phyloP scores from a whole-genome alignment of 2,113 vertebrate species.

The Ctenomys sociabilis region DNA sequence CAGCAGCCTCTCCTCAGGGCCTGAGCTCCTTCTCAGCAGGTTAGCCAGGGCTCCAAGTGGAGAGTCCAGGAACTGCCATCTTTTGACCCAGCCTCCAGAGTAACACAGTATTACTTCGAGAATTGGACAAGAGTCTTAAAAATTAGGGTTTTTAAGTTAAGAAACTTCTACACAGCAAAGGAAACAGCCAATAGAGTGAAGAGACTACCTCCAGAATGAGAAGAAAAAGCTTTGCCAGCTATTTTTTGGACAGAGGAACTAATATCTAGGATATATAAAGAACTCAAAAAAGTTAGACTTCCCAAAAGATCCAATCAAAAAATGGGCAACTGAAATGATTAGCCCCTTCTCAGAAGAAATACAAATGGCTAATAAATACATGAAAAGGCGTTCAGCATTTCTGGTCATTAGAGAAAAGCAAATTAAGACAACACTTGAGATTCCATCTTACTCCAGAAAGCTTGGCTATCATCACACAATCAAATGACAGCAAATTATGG shows the following conservation, averaged over 20 bases:
- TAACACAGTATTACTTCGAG: not conserved
- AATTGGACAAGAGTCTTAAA: not conserved
- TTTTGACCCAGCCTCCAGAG: not conserved
- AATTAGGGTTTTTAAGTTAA: not conserved
- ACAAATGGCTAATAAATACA: not conserved
- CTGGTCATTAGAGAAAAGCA: not conserved
- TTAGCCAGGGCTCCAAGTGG: not conserved
- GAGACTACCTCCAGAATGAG: not conserved
- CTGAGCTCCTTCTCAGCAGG: not conserved
- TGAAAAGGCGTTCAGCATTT: not conserved
- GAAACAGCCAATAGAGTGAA: not conserved
- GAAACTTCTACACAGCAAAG: not conserved
- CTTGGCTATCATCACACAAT: not conserved
- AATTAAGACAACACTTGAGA: not conserved
- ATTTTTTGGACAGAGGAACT: not conserved
- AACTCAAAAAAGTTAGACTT: not conserved
- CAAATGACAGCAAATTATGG: not conserved
- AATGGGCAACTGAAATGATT: not conserved
- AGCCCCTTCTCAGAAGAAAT: not conserved
- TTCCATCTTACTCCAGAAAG: not conserved
- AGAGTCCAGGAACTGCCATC: not conserved
- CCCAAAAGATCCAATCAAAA: not conserved
- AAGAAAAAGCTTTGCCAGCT: not conserved
- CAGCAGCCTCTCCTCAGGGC: not conserved
- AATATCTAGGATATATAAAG: not conserved